phyloP scores from a whole-genome alignment of 2,888 invertebrate genomes.

The Coleophora flavipennella region DNA sequence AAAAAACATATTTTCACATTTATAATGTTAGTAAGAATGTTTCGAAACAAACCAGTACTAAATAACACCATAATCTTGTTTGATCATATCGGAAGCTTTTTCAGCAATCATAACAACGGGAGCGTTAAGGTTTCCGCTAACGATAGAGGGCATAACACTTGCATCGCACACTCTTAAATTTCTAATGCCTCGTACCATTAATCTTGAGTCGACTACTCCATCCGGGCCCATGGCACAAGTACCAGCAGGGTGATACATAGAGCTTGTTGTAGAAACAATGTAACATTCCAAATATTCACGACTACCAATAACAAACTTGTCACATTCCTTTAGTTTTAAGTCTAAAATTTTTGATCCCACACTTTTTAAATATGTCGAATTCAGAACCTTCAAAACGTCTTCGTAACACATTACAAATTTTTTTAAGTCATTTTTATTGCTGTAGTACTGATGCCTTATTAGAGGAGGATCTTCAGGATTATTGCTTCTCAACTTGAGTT shows the following conservation, averaged over 20 bases:
- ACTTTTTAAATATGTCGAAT: too few species aligned
- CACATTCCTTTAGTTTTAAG: too few species aligned
- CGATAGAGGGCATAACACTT: conserved; percentile 70
- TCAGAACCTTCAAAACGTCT: too few species aligned
- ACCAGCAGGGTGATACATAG: conserved; percentile 29
- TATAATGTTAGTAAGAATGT: too few species aligned
- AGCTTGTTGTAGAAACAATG: conserved; percentile 26
- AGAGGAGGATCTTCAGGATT: too few species aligned
- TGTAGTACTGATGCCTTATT: too few species aligned
- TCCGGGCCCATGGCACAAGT: conserved; percentile 29
- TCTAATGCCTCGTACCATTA: conserved; percentile 57
- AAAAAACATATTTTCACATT: too few species aligned
- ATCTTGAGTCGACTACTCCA: conserved; percentile 24
- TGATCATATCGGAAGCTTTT: conserved; percentile 73
- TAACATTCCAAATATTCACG: conserved; percentile 43
- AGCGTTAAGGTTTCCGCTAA: conserved; percentile 73
- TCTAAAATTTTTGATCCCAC: too few species aligned
- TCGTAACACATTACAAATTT: too few species aligned
- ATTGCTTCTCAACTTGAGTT: too few species aligned
- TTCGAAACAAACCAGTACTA: too few species aligned
- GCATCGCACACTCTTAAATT: conserved; percentile 73
- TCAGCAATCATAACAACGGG: conserved; percentile 75
- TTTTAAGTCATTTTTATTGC: too few species aligned
- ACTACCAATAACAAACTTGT: conserved; percentile 9
- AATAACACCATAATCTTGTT: conserved; percentile 21